Evolutionary conservation across 2,888 invertebrate species (phyloP), one percentile per base, ranked within the genome.

Genomic region (Brenthis hecate): DNA sequence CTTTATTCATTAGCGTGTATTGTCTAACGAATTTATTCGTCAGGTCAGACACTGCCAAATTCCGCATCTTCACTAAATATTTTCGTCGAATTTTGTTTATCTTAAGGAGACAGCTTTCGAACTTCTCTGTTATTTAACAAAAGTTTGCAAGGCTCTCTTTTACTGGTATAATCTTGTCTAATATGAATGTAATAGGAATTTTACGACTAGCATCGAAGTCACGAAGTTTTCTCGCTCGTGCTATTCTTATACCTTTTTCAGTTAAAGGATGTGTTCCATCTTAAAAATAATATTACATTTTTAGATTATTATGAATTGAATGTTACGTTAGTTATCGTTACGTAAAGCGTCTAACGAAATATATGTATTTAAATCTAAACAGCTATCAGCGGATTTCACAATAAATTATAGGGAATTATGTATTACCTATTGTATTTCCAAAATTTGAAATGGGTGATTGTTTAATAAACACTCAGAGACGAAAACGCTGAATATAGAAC

Each of bases 1-100:
- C 90, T 91, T 91, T 91, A 91, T 91, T 91, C 90, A 91, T 92
- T 91, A 90, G 83, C 85, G 86, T 89, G 89, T 86, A 91, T 92
- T 91, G 90, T 91, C 88, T 89, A 83, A 82, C 78, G 82, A 88
- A 91, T 88, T 89, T 87, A 89, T 86, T 87, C 84, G 83, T 84
- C 87, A 88, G 87, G 88, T 87, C 85, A 82, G 87, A 85, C 84
- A 81, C 78, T 79, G 78, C 76, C 81, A 77, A 83, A 86, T 85
- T 87, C 81, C 81, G 80, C 80, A 68, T 82, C 80, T 86, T 84
- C 77, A 80, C 80, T 80, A 81, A 86, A 87, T 86, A 86, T 87
- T 89, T 89, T 84, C 85, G 78, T 76, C 81, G 80, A 79, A 85
- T 86, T 87, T 65, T 65, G 86, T 87, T 89, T 89, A 88, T 88